These are phyloP conservation scores for Melanostoma mellinum DNA, from an alignment of 2,888 invertebrate genomes.

Conservation along the genomic window DNA sequence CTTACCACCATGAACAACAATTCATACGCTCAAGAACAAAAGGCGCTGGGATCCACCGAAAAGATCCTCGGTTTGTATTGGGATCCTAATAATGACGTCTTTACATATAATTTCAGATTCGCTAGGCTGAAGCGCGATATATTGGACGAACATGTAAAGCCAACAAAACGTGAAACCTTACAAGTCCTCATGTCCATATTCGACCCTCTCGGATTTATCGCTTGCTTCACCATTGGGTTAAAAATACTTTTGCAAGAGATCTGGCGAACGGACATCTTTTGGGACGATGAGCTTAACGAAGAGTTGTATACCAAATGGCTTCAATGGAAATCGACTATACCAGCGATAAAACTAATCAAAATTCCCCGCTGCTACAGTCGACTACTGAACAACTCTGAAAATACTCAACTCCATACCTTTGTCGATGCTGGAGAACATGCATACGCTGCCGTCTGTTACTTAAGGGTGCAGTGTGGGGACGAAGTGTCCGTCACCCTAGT, in stretches of 20 bases:
- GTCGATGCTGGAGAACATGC: conserved; percentile 60
- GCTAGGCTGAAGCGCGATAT: neutral
- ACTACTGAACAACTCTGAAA: neutral
- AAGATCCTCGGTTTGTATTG: too few relatives aligned
- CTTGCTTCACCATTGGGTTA: neutral
- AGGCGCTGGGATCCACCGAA: conserved; percentile 9
- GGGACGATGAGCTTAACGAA: conserved; percentile 1
- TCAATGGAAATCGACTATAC: too few relatives aligned
- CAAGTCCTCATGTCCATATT: too few relatives aligned
- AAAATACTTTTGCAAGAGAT: neutral
- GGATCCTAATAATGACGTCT: neutral
- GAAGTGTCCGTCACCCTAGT: too few relatives aligned
- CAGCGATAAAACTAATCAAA: neutral
- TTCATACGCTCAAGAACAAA: too few relatives aligned
- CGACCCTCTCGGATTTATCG: too few relatives aligned
- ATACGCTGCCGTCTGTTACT: too few relatives aligned
- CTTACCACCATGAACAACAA: too few relatives aligned
- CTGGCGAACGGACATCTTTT: conserved; percentile 2
- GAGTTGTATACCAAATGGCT: neutral
- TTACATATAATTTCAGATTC: neutral
- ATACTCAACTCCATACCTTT: neutral
- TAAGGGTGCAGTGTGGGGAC: too few relatives aligned
- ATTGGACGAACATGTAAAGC: neutral
- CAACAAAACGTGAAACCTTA: too few relatives aligned
- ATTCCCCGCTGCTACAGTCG: conserved; percentile 54